These are phyloP conservation scores for Anguilla rostrata DNA, from an alignment of 2,113 vertebrate genomes.

Conservation along the genomic window DNA sequence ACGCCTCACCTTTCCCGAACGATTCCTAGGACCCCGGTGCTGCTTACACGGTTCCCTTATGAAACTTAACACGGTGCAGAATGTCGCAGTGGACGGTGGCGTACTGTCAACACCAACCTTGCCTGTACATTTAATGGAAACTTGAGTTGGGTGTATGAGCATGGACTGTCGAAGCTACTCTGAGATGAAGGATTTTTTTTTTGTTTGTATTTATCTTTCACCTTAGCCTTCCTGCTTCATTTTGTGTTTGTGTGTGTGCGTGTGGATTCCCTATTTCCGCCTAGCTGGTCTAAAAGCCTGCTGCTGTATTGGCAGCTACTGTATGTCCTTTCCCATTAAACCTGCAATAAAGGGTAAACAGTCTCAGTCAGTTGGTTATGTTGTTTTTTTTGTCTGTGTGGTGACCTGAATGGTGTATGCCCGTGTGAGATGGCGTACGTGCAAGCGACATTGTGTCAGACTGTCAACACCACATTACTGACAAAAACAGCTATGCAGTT, in stretches of 20 bases:
- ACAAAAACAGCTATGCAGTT: too few relatives aligned
- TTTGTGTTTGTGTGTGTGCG: neutral
- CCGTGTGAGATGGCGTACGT: too few relatives aligned
- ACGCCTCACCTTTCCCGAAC: neutral
- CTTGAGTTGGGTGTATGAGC: neutral
- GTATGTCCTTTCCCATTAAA: neutral
- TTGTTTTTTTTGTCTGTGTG: neutral
- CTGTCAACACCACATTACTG: too few relatives aligned
- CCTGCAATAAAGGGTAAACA: slow-evolving; percentile 18
- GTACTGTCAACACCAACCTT: neutral
- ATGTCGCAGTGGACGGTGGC: neutral
- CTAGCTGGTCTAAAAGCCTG: neutral
- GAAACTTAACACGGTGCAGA: neutral
- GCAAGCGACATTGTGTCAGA: too few relatives aligned
- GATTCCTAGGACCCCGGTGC: neutral
- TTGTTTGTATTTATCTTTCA: neutral
- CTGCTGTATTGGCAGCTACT: neutral
- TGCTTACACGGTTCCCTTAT: neutral
- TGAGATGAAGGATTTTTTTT: neutral
- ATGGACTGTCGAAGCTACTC: neutral
- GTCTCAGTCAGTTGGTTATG: neutral
- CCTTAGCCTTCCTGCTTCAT: neutral
- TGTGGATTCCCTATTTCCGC: neutral
- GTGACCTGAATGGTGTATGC: neutral
- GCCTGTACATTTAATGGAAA: neutral